Conservation (phyloP, 2,113 vertebrate genomes). For the Hippocampus guttulatus region DNA sequence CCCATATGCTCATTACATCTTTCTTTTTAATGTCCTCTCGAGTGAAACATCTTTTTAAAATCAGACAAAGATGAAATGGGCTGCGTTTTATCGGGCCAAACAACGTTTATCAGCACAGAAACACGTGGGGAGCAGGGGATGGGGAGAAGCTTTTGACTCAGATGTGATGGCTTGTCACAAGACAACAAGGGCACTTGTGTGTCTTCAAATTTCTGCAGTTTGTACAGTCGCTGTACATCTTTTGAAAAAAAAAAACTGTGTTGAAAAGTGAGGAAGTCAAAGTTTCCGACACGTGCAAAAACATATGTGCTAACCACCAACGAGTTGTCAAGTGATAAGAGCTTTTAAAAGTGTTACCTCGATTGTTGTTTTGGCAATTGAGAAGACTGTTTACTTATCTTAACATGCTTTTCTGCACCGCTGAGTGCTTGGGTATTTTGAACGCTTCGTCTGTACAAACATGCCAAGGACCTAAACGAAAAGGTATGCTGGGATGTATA, state of each 20-base stretch:
- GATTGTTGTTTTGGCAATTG: conserved; percentile 48
- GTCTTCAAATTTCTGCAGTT: conserved; percentile 44
- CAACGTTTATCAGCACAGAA: conserved; percentile 49
- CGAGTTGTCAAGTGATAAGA: conserved; percentile 39
- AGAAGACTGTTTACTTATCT: conserved; percentile 29
- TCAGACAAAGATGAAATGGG: conserved; percentile 42
- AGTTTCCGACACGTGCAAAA: conserved; percentile 33
- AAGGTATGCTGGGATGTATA: neutral
- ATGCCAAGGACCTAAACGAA: neutral
- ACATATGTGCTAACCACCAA: conserved; percentile 26
- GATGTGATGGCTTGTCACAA: conserved; percentile 28
- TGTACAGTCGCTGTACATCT: conserved; percentile 20
- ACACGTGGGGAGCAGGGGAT: conserved; percentile 10
- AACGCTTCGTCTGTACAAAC: neutral
- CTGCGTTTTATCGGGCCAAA: conserved; percentile 35
- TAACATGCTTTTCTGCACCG: conserved; percentile 25
- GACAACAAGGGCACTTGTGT: conserved; percentile 25
- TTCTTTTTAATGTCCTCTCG: conserved; percentile 9
- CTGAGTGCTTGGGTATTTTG: neutral
- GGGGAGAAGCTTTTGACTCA: conserved; percentile 39
- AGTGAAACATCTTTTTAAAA: conserved; percentile 32
- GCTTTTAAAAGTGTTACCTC: conserved; percentile 47
- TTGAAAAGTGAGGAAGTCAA: conserved; percentile 44
- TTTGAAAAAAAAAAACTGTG: conserved; percentile 9
- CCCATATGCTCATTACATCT: neutral